Conservation (phyloP, 2,113 vertebrate genomes). For the Hydrochoerus hydrochaeris region DNA sequence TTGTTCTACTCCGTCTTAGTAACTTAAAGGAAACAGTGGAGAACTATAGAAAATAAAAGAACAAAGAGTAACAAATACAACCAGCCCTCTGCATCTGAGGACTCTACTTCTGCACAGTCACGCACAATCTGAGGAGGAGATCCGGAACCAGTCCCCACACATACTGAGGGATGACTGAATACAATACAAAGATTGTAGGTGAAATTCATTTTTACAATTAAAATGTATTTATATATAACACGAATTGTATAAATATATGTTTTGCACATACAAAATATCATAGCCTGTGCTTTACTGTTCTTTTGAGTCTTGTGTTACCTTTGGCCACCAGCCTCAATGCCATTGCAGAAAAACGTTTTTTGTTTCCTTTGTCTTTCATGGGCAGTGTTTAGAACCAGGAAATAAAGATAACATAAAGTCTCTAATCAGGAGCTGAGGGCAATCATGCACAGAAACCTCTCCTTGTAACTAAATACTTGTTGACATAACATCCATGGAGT, state of each 20-base stretch:
- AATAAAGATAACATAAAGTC: constrained; percentile 17
- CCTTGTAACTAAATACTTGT: not conserved
- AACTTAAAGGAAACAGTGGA: not conserved
- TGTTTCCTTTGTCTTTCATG: not conserved
- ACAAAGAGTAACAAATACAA: not conserved
- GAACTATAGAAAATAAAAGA: not conserved
- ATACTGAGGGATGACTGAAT: not conserved
- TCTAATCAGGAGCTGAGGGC: not conserved
- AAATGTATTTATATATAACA: not conserved
- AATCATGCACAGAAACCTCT: not conserved
- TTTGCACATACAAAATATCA: not conserved
- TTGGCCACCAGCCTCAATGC: not conserved
- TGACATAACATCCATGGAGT: rapidly evolving
- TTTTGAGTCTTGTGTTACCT: not conserved
- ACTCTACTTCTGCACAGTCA: not conserved
- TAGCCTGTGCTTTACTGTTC: not conserved
- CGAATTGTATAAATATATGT: not conserved
- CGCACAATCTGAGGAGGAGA: not conserved
- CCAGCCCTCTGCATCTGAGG: not conserved
- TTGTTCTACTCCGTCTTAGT: not conserved
- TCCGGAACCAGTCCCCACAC: not conserved
- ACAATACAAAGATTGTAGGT: not conserved
- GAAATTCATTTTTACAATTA: not conserved
- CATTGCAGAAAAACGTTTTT: constrained; percentile 15
- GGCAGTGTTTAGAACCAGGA: constrained; percentile 53